A percentile compares a stretch with the other conserved stretches of the same genome.
These are phyloP conservation scores for Meloe dianella DNA, from an alignment of 2,888 invertebrate species.

Conservation along the genomic window DNA sequence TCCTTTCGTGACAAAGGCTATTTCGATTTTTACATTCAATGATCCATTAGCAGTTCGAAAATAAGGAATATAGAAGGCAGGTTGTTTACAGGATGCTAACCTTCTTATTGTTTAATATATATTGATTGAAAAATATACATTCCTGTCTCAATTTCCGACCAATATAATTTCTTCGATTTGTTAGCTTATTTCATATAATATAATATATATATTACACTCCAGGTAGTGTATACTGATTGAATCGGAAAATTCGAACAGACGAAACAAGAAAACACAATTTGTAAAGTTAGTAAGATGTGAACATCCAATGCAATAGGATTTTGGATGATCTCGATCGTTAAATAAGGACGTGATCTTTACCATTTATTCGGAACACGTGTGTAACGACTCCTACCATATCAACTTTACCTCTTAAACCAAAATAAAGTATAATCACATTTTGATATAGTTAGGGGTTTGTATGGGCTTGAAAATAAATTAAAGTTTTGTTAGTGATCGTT, in stretches of 20 bases:
- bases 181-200: neutral
- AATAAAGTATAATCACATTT: slow-evolving; percentile 53
- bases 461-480: neutral
- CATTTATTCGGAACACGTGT: slow-evolving; percentile 55
- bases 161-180: neutral
- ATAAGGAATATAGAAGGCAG: too few relatives aligned
- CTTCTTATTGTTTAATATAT: neutral
- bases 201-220: neutral
- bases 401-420: slow-evolving; percentile 45
- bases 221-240: slow-evolving; percentile 47
- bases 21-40: neutral
- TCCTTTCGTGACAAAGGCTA: neutral
- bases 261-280: slow-evolving; percentile 59
- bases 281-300: slow-evolving; percentile 55
- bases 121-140: slow-evolving; percentile 4
- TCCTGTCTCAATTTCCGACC: too few relatives aligned
- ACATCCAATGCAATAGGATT: slow-evolving; percentile 49
- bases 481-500: slow-evolving; percentile 13
- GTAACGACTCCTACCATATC: slow-evolving; percentile 35
- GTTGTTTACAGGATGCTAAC: neutral
- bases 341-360: slow-evolving; percentile 56
- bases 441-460: slow-evolving; percentile 41
- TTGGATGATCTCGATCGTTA: slow-evolving; percentile 57
- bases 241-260: slow-evolving; percentile 52
- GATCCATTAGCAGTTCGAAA: neutral